Conservation (phyloP, 1,140 invertebrate genomes). For the Phocides pigmalion region DNA sequence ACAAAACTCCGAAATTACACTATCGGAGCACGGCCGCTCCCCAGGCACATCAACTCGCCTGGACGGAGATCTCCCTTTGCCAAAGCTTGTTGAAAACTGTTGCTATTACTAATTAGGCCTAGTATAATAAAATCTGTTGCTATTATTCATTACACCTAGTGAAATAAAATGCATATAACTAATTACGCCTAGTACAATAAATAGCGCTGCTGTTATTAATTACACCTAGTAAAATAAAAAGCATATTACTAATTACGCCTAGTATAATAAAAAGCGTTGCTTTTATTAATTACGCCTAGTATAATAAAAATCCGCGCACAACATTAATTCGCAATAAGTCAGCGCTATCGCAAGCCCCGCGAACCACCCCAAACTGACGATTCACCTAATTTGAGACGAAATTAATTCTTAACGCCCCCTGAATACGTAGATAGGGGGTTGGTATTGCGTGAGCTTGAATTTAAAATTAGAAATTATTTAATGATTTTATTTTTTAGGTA, state of each 20-base stretch:
- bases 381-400: slow-evolving; percentile 12
- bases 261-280: no score
- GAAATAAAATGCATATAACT: no score
- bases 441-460: slow-evolving; percentile 13
- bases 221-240: no score
- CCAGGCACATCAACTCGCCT: no score
- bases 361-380: slow-evolving; percentile 2
- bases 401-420: slow-evolving; percentile 16
- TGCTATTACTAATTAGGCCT: neutral
- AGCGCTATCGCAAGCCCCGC: slow-evolving; percentile 7
- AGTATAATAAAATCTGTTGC: slow-evolving; percentile 1
- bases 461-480: neutral
- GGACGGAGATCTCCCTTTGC: no score
- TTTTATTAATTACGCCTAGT: neutral
- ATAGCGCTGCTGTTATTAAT: no score
- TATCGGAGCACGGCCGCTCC: no score
- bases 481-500: no score
- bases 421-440: slow-evolving; percentile 13
- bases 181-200: no score
- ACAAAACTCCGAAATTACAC: no score
- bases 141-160: no score
- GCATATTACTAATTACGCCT: neutral
- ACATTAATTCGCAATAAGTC: slow-evolving; percentile 15
- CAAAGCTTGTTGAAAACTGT: no score
- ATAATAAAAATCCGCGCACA: neutral